phyloP scores from a whole-genome alignment of 2,888 invertebrate species.

The Diaprepes abbreviatus region DNA sequence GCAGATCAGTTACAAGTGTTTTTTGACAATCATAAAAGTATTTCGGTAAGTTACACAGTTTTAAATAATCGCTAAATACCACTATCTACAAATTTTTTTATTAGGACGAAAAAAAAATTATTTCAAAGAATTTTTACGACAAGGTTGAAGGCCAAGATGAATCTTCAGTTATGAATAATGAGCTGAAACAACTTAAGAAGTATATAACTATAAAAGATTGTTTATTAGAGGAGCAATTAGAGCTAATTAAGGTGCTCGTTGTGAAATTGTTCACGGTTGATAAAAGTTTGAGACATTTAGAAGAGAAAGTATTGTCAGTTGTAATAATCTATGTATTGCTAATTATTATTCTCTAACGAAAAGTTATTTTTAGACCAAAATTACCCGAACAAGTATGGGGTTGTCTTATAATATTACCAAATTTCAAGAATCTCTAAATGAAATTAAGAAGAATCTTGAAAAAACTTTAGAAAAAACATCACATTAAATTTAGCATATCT shows the following conservation, averaged over 20 bases:
- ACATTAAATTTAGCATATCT: not conserved
- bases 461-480: slow-evolving; percentile 11
- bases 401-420: slow-evolving; percentile 17
- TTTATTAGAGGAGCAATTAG: slow-evolving; percentile 52
- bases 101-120: slow-evolving; percentile 4
- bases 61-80: not conserved
- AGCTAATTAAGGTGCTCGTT: slow-evolving; percentile 54
- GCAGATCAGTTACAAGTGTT: slow-evolving; percentile 35
- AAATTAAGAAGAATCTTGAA: slow-evolving; percentile 20
- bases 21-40: slow-evolving; percentile 22
- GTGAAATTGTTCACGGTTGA: slow-evolving; percentile 50
- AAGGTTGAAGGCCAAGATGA: not conserved
- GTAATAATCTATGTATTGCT: slow-evolving; percentile 50
- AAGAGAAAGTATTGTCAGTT: slow-evolving; percentile 50
- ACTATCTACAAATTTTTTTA: not conserved
- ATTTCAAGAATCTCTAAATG: slow-evolving; percentile 38
- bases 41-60: slow-evolving; percentile 29
- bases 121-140: not conserved
- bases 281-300: slow-evolving; percentile 48
- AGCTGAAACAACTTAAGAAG: slow-evolving; percentile 42
- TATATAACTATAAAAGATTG: slow-evolving; percentile 51
- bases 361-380: slow-evolving; percentile 31
- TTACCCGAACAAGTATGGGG: slow-evolving; percentile 10
- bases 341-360: slow-evolving; percentile 13
- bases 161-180: slow-evolving; percentile 28